A percentile compares a stretch with the other conserved stretches of the same genome.
phyloP scores from a whole-genome alignment of 2,113 vertebrate species.

The Colaptes auratus region DNA sequence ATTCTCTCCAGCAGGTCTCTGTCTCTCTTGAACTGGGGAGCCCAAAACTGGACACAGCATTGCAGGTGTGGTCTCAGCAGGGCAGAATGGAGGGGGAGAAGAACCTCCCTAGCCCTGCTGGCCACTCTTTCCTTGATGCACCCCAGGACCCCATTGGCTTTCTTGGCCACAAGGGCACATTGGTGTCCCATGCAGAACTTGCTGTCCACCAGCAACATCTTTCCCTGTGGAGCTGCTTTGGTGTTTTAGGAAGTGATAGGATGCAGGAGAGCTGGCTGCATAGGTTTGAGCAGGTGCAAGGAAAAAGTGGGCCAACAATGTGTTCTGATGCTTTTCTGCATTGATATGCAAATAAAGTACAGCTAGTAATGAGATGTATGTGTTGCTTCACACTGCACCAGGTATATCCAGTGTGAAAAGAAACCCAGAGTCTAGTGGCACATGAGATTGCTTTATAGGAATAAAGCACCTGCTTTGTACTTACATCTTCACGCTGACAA shows the following conservation, averaged over 20 bases:
- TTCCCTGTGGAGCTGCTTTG: neutral
- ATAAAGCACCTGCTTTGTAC: slow-evolving; percentile 16
- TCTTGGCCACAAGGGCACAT: no score
- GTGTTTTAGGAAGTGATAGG: neutral
- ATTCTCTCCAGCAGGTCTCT: no score
- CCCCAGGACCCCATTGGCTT: no score
- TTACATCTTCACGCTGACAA: slow-evolving; percentile 16
- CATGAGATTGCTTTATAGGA: slow-evolving; percentile 17
- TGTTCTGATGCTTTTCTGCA: neutral
- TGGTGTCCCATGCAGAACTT: no score
- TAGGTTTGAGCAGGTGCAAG: neutral
- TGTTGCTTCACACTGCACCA: slow-evolving; percentile 13
- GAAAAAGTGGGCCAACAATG: neutral
- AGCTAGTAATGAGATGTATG: neutral
- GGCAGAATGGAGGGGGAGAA: no score
- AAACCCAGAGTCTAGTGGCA: neutral
- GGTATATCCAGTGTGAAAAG: slow-evolving; percentile 26
- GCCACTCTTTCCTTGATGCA: no score
- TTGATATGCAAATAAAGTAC: slow-evolving; percentile 40
- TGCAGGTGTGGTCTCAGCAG: no score
- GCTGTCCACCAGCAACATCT: no score
- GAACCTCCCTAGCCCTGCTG: no score
- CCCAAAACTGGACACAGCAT: no score
- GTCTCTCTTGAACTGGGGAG: no score
- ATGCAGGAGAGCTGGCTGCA: neutral